Percentiles rank a stretch among this genome's conserved stretches.
These are phyloP conservation scores for Brachionichthys hirsutus DNA, from an alignment of 2,113 vertebrate genomes.

Conservation along the genomic window DNA sequence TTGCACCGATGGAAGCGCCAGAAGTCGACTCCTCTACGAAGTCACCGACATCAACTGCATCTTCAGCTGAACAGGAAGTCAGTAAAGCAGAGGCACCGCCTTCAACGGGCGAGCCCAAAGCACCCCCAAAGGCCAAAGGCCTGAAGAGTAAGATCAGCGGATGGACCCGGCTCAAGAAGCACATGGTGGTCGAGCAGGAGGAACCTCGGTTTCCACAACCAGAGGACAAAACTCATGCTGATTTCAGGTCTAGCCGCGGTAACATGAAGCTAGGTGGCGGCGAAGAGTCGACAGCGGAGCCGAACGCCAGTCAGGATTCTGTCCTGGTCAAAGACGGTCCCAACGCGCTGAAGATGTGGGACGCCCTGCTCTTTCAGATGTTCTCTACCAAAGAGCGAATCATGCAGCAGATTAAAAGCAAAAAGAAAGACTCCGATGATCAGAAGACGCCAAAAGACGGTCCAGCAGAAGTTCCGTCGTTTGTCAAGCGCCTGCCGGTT, in stretches of 20 bases:
- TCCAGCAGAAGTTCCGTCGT: slow-evolving; percentile 64
- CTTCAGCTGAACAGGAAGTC: slow-evolving; percentile 59
- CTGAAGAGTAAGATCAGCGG: slow-evolving; percentile 75
- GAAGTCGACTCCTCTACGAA: slow-evolving; percentile 55
- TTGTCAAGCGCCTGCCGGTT: slow-evolving; percentile 79
- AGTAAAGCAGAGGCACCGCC: background rate
- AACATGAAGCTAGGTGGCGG: slow-evolving; percentile 7
- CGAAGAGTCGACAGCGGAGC: background rate
- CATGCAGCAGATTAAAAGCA: slow-evolving; percentile 68
- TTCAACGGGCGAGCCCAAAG: slow-evolving; percentile 39
- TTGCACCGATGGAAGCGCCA: slow-evolving; percentile 17
- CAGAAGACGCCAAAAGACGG: slow-evolving; percentile 52
- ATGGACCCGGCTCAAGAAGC: slow-evolving; percentile 88
- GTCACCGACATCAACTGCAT: slow-evolving; percentile 70
- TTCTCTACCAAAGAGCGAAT: slow-evolving; percentile 77
- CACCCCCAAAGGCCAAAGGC: slow-evolving; percentile 64
- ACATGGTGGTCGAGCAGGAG: slow-evolving; percentile 83
- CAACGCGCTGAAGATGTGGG: slow-evolving; percentile 87
- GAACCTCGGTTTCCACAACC: slow-evolving; percentile 63
- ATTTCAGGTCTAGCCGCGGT: slow-evolving; percentile 11
- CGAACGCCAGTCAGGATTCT: slow-evolving; percentile 51
- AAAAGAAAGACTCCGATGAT: slow-evolving; percentile 59
- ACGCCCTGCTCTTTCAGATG: slow-evolving; percentile 89
- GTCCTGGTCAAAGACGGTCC: slow-evolving; percentile 58
- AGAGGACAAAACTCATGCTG: slow-evolving; percentile 43